A percentile compares a stretch with the other conserved stretches of the same genome.
Conservation (phyloP, 2,888 invertebrate species). For the Schizaphis graminum region DNA sequence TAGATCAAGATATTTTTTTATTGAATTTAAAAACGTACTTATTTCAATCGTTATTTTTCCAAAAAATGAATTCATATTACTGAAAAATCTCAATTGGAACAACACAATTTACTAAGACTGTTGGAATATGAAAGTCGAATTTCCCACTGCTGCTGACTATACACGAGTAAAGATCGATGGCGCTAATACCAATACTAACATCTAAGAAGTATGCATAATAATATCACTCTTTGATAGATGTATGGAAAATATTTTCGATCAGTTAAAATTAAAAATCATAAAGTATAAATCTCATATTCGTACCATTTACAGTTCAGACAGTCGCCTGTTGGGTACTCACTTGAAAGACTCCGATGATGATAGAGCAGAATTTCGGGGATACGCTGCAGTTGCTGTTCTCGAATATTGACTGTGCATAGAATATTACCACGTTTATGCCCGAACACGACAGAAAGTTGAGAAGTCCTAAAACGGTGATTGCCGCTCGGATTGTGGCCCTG, state of each 20-base stretch:
- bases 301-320: not conserved
- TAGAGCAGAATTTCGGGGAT: slow-evolving; percentile 78
- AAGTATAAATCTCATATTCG: not conserved
- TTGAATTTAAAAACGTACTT: not conserved
- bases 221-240: not conserved
- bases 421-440: slow-evolving; percentile 87
- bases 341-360: slow-evolving; percentile 86
- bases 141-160: fast-evolving
- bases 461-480: slow-evolving; percentile 82
- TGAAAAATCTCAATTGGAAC: not conserved
- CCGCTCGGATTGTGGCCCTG: slow-evolving; percentile 79
- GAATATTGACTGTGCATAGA: slow-evolving; percentile 85
- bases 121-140: not conserved
- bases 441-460: slow-evolving; percentile 90
- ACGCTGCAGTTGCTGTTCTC: slow-evolving; percentile 79
- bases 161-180: not conserved
- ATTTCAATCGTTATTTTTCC: not conserved
- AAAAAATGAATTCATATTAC: not conserved
- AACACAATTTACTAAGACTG: not conserved
- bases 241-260: not conserved
- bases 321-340: slow-evolving; percentile 70
- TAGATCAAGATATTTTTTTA: not conserved
- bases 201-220: not conserved
- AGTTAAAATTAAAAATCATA: not conserved
- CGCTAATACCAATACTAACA: not conserved